phyloP scores from a whole-genome alignment of 2,888 invertebrate genomes.

The Caenorhabditis macrosperma region DNA sequence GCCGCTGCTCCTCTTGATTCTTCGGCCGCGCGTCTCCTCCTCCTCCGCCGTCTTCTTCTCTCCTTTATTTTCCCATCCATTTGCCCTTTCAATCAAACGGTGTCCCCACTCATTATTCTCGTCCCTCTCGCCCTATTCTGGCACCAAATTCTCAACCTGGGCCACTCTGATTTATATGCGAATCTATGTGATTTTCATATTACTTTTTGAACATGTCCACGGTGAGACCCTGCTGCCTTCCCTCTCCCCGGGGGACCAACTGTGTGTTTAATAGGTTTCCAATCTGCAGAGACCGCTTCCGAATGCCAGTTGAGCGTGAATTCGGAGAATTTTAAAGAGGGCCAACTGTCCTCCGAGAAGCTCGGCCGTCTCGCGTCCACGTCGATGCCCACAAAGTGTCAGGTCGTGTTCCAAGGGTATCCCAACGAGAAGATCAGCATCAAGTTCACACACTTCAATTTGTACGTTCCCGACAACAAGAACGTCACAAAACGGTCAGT shows the following conservation, averaged over 20 bases:
- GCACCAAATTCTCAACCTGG: constrained; percentile 17
- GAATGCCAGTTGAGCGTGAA: constrained; percentile 62
- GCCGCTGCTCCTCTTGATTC: constrained; percentile 25
- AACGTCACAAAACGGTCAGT: constrained; percentile 62
- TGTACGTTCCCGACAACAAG: constrained; percentile 68
- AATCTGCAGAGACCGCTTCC: constrained; percentile 32
- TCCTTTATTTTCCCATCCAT: constrained; percentile 12
- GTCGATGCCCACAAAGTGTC: constrained; percentile 63
- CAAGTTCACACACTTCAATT: constrained; percentile 77
- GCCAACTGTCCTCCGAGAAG: constrained; percentile 60
- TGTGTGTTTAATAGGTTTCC: neutral
- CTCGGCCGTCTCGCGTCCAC: constrained; percentile 42
- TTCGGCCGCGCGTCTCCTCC: neutral
- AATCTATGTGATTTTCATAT: constrained; percentile 49
- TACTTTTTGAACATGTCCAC: constrained; percentile 34
- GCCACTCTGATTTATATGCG: constrained; percentile 34
- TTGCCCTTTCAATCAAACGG: constrained; percentile 19
- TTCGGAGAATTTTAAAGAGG: constrained; percentile 62
- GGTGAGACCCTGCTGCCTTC: constrained; percentile 10
- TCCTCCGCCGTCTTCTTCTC: too few relatives aligned
- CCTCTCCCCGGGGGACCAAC: neutral
- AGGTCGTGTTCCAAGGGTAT: constrained; percentile 67
- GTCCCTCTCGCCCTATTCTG: constrained; percentile 2
- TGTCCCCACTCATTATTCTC: constrained; percentile 7
- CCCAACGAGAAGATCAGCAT: constrained; percentile 76